A percentile compares a stretch with the other conserved stretches of the same genome.
phyloP scores from a whole-genome alignment of 2,113 vertebrate species.

The Myodes glareolus region DNA sequence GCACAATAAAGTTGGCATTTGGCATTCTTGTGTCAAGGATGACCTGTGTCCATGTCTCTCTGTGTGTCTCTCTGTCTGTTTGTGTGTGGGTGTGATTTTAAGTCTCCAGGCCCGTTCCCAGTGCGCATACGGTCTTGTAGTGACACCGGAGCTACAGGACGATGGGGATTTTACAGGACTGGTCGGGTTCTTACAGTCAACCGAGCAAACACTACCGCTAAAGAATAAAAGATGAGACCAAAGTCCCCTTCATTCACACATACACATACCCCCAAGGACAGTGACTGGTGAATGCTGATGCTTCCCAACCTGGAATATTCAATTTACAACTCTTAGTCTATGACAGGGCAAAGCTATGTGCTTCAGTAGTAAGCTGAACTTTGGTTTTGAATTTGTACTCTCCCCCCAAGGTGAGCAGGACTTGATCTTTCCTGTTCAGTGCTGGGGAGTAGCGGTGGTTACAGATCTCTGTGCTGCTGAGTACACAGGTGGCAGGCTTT shows the following conservation, averaged over 20 bases:
- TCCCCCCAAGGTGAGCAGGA: no score
- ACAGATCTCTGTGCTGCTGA: not conserved
- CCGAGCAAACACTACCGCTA: not conserved
- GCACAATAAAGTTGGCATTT: no score
- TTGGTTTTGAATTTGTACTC: not conserved
- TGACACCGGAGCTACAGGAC: no score
- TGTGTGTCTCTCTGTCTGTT: no score
- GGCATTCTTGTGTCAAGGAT: no score
- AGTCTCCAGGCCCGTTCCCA: no score
- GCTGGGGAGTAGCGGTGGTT: not conserved
- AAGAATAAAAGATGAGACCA: not conserved
- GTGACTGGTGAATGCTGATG: not conserved
- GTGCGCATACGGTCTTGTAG: no score
- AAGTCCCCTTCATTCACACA: not conserved
- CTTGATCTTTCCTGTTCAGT: not conserved
- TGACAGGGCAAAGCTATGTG: not conserved
- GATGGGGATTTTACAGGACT: no score
- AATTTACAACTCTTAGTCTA: not conserved
- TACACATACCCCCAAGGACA: not conserved
- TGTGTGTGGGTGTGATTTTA: no score
- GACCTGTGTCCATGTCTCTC: no score
- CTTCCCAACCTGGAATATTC: no score
- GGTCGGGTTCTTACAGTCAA: not conserved
- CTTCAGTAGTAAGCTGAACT: not conserved
- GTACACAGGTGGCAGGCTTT: not conserved